Conservation (phyloP, 1,140 invertebrate species). For the Pseudomyrmex dendroicus region DNA sequence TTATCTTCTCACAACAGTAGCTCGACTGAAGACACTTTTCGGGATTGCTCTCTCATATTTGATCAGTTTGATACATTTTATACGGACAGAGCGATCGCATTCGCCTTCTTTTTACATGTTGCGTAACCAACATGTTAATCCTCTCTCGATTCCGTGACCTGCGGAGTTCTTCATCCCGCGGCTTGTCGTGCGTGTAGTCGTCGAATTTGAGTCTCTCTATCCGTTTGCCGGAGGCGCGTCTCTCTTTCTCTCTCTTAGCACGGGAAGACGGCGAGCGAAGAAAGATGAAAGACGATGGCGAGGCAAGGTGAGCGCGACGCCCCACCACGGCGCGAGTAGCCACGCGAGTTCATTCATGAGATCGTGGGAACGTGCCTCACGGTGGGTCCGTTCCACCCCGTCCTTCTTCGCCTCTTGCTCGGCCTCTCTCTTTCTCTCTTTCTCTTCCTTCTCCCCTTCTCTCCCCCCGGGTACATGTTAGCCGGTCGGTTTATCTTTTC, state of each 20-base stretch:
- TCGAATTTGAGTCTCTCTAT: constrained; percentile 51
- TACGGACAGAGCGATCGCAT: too few relatives aligned
- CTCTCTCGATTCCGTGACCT: neutral
- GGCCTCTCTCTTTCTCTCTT: constrained; percentile 45
- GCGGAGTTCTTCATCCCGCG: constrained; percentile 5
- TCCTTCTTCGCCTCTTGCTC: constrained; percentile 19
- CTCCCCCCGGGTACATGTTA: constrained; percentile 55
- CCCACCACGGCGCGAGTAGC: constrained; percentile 78
- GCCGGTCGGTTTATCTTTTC: constrained; percentile 58
- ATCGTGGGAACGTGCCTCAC: constrained; percentile 84
- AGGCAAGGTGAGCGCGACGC: constrained; percentile 73
- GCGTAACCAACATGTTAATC: constrained; percentile 30
- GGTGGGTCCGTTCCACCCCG: constrained; percentile 75
- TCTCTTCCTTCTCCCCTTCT: constrained; percentile 49
- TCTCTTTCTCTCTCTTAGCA: constrained; percentile 65
- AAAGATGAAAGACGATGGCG: constrained; percentile 50
- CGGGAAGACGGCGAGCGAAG: constrained; percentile 64
- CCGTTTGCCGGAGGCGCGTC: constrained; percentile 17
- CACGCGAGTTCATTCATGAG: constrained; percentile 86
- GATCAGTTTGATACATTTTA: neutral
- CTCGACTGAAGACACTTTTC: too few relatives aligned
- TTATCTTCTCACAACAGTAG: too few relatives aligned
- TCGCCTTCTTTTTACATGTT: neutral
- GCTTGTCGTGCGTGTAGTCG: constrained; percentile 15
- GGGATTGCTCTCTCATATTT: neutral